Conservation (phyloP, 2,797 vertebrate genomes). For the Morelia viridis region DNA sequence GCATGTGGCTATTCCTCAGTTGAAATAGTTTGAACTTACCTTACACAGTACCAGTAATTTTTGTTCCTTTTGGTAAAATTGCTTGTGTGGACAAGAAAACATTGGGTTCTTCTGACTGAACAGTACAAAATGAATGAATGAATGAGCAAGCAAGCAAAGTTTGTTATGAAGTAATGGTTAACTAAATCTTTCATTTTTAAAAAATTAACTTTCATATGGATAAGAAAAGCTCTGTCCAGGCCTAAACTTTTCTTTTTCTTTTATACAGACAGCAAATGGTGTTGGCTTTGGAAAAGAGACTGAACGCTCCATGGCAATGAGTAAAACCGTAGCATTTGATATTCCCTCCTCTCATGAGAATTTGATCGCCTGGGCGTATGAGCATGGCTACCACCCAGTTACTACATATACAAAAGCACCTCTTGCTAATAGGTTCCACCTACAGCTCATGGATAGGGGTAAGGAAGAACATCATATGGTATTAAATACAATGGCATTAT, state of each 20-base stretch:
- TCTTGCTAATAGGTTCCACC: conserved; percentile 87
- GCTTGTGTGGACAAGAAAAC: background rate
- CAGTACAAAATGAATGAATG: background rate
- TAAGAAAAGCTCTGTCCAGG: conserved; percentile 19
- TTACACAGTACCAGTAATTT: background rate
- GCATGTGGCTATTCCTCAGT: background rate
- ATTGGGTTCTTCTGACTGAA: background rate
- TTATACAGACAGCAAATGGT: conserved; percentile 86
- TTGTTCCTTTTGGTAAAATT: background rate
- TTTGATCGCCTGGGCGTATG: conserved; percentile 87
- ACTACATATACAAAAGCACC: conserved; percentile 90
- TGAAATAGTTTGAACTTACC: background rate
- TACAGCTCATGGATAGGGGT: conserved; percentile 86
- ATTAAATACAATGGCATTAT: conserved; percentile 22
- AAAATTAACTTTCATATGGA: background rate
- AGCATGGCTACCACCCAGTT: conserved; percentile 78
- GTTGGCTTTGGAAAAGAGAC: conserved; percentile 80
- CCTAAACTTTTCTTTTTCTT: conserved; percentile 20
- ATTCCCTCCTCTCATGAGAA: conserved; percentile 83
- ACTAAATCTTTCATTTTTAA: background rate
- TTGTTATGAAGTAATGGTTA: background rate
- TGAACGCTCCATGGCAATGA: conserved; percentile 79
- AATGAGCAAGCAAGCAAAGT: background rate
- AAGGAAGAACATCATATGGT: conserved; percentile 40
- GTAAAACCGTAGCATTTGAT: conserved; percentile 68